A percentile compares a stretch with the other conserved stretches of the same genome.
Evolutionary conservation across 2,888 invertebrate genomes (phyloP).

Genomic region (Erynnis tages): DNA sequence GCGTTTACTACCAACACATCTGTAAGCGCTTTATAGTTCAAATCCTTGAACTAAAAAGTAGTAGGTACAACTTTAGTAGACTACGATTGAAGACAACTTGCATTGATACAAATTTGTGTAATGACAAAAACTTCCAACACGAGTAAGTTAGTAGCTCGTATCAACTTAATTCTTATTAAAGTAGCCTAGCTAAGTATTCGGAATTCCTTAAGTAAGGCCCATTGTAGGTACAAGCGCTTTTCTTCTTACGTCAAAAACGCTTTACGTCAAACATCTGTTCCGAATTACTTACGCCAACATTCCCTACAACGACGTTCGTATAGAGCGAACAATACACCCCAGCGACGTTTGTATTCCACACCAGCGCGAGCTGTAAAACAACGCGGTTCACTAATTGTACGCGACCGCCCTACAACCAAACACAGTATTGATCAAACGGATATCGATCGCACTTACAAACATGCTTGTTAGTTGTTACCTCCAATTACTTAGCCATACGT

Average conservation of each 20-base stretch:
- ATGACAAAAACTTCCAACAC: too few species aligned
- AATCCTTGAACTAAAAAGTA: too few species aligned
- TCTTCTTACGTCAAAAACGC: background rate
- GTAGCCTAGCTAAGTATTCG: too few species aligned
- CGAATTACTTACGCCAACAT: conserved; percentile 15
- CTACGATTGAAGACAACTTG: too few species aligned
- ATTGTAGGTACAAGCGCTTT: too few species aligned
- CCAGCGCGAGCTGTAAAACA: background rate
- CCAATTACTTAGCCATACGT: conserved; percentile 21
- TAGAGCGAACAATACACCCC: background rate
- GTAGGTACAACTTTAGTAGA: too few species aligned
- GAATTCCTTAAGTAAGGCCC: too few species aligned
- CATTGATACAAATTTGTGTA: too few species aligned
- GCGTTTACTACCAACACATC: too few species aligned
- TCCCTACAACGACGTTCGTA: background rate
- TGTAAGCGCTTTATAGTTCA: too few species aligned
- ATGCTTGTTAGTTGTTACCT: conserved; percentile 20
- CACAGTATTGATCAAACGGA: conserved; percentile 35
- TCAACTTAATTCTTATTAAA: too few species aligned
- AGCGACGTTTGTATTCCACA: conserved; percentile 6
- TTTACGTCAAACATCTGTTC: conserved; percentile 3
- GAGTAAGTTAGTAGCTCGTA: too few species aligned
- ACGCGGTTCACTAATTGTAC: conserved; percentile 33
- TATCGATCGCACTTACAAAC: conserved; percentile 32
- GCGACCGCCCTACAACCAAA: conserved; percentile 19